phyloP scores from a whole-genome alignment of 2,888 invertebrate genomes.

The Melieria omissa region DNA sequence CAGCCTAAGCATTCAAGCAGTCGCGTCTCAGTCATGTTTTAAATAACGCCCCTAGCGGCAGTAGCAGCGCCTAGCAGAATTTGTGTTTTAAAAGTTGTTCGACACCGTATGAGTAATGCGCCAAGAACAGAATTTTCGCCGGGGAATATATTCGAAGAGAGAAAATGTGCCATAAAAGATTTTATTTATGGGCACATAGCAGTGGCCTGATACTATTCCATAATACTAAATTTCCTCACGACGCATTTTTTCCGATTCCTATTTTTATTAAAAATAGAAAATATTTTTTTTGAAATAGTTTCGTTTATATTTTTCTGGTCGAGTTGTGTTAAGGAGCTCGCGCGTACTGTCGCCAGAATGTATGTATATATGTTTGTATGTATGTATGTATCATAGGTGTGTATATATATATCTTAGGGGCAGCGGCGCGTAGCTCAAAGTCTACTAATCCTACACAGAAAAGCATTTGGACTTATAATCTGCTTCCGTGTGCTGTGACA shows the following conservation, averaged over 20 bases:
- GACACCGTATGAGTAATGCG: no score
- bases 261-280: slow-evolving; percentile 29
- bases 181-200: slow-evolving; percentile 33
- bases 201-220: slow-evolving; percentile 25
- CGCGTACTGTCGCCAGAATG: neutral
- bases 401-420: no score
- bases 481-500: no score
- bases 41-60: no score
- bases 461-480: no score
- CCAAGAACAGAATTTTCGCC: neutral
- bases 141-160: neutral
- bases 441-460: no score
- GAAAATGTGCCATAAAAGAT: slow-evolving; percentile 15
- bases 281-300: slow-evolving; percentile 2
- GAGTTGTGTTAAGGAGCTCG: neutral
- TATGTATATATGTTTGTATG: neutral
- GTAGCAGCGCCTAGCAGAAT: no score
- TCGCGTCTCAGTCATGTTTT: no score
- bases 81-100: no score
- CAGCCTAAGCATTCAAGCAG: no score
- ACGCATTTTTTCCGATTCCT: slow-evolving; percentile 16
- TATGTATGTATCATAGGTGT: neutral
- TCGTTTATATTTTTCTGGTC: neutral
- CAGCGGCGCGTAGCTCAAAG: no score
- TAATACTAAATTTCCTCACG: slow-evolving; percentile 27